Evolutionary conservation across 2,888 invertebrate species (phyloP), one percentile per base, ranked within the genome.

Genomic region (Lepas anatifera): DNA sequence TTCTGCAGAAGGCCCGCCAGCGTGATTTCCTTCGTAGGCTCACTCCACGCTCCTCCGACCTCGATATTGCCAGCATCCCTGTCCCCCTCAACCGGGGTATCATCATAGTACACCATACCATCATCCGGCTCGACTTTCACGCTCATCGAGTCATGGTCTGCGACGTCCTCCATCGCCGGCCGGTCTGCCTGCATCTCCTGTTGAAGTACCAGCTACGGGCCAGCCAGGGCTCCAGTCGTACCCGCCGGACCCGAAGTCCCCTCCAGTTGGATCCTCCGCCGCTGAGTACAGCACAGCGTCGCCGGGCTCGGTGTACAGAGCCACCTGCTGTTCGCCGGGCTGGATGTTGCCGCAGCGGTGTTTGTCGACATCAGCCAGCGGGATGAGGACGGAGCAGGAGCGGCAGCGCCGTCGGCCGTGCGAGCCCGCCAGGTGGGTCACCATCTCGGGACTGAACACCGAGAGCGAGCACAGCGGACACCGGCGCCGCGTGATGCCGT

Each of bases 361-460:
- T 13, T 3, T 22, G 22, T 10, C 58, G 16, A 58, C 22, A 6
- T 7, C 4, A 10, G 11, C 35, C 13, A 58, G 18, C 32, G 58
- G 58, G 22, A 58, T 35, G 22, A 58, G 35, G 8, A 35, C 7
- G 32, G 2, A 6, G 35, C 58, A 58, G 32, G 7, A 22, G 22
- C 58, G 58, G 58, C 58, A 58, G 22, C 58, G 58, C 6, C 35
- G 58, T 1, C 35, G 13, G 22, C 58, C 58, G 58, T 58, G 58
- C 32, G 13, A 18, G 18, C 16, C 22, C 22, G 32, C 22, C 58
- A 58, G 22, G 35, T 58, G 58, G 22, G 3, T 8, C 22, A 3
- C 58, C 58, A 58, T 58, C 58, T 58, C 58, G 35, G 58, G 32
- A n/a, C 58, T 58, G 58, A 22, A 58, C 32, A 58, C 58, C 32